A percentile compares a stretch with the other conserved stretches of the same genome.
Conservation (phyloP, 1,140 invertebrate genomes). For the Cydia strobilella region DNA sequence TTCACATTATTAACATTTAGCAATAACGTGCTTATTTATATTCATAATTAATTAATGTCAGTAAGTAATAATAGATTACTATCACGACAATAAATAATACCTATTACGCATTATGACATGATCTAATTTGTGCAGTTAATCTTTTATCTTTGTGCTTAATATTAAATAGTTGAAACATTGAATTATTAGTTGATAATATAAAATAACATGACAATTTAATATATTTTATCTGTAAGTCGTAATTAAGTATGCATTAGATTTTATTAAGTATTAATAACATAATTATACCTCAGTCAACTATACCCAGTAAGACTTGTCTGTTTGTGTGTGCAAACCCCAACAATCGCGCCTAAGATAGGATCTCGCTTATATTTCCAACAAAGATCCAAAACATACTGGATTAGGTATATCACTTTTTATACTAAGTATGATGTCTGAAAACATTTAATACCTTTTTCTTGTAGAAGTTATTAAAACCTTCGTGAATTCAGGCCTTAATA, state of each 20-base stretch:
- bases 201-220: no score
- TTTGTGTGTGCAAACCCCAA: conserved; percentile 49
- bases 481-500: no score
- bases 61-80: not conserved
- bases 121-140: not conserved
- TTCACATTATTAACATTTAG: no score
- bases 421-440: no score
- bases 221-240: not conserved
- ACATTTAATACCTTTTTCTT: no score
- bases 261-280: not conserved
- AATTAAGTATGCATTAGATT: not conserved
- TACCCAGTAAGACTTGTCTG: conserved; percentile 50
- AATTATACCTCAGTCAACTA: conserved; percentile 33
- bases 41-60: not conserved
- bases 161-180: no score
- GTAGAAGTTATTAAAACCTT: no score
- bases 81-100: not conserved
- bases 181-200: no score
- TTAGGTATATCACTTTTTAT: not conserved
- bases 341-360: conserved; percentile 54
- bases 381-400: conserved; percentile 39
- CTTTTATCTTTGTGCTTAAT: not conserved
- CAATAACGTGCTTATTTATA: not conserved
- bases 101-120: not conserved
- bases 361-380: conserved; percentile 52